Evolutionary conservation across 2,113 vertebrate genomes (phyloP), one percentile per base, ranked within the genome.

Genomic region (Ctenomys sociabilis): DNA sequence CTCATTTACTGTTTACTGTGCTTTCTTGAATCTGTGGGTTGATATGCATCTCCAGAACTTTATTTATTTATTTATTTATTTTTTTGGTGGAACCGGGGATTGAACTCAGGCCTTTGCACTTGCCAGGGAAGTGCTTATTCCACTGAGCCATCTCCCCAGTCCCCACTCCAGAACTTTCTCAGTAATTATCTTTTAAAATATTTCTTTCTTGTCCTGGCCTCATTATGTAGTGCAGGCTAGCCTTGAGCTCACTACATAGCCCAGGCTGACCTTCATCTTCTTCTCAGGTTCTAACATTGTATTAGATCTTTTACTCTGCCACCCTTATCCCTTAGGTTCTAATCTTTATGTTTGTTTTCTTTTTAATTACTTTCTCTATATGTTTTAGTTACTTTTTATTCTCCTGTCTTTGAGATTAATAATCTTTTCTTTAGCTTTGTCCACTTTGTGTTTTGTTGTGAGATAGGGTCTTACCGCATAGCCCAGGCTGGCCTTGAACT

Each of bases 11-110:
- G 91, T 72, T 93, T 93, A n/a, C 68, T 83, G 32, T 19, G 21
- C 64, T 78, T 75, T 77, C 24, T 90, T 82, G 37, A 96, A 86
- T 95, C 45, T 81, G 54, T 86, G 52, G 26, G 52, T 90, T 68
- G 28, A 40, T 93, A 49, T 82, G 28, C 87, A 83, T 91, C 24
- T 70, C 30, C n/a, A 87, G 35, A 90, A 81, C 73, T 75, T 86
- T 90, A n/a, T n/a, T n/a, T n/a, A n/a, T n/a, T n/a, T n/a, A n/a
- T n/a, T n/a, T n/a, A n/a, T n/a, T n/a, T n/a, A n/a, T n/a, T n/a
- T n/a, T n/a, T n/a, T n/a, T n/a, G n/a, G n/a, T n/a, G n/a, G n/a
- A n/a, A n/a, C n/a, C n/a, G n/a, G n/a, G n/a, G n/a, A n/a, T n/a
- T n/a, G n/a, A n/a, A n/a, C n/a, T n/a, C n/a, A n/a, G n/a, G n/a